Conservation (phyloP, 2,888 invertebrate species). For the Lasioglossum figueresi region DNA sequence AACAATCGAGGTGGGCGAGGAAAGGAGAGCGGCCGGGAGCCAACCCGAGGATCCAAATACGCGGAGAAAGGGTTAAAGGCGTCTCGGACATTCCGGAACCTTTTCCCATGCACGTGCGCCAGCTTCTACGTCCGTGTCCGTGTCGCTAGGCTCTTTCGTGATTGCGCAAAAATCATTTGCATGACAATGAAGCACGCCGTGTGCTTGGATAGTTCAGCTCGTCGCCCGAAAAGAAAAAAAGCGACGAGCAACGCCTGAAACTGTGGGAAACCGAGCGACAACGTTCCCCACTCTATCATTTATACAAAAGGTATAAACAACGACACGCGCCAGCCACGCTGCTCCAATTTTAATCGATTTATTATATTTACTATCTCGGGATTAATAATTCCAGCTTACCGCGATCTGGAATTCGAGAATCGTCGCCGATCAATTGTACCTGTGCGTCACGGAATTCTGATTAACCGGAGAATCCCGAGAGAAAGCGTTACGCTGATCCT, state of each 20-base stretch:
- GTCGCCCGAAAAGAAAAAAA: constrained; percentile 28
- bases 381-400: neutral
- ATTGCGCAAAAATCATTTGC: constrained; percentile 68
- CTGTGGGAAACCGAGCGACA: constrained; percentile 25
- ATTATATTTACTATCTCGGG: neutral
- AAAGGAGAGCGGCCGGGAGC: neutral
- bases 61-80: constrained; percentile 45
- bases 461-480: neutral
- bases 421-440: neutral
- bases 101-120: constrained; percentile 55
- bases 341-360: neutral
- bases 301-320: neutral
- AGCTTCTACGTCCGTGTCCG: neutral
- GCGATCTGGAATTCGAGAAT: neutral
- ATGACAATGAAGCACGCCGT: constrained; percentile 57
- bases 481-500: too few relatives aligned
- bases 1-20: constrained; percentile 12
- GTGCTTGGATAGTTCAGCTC: constrained; percentile 40
- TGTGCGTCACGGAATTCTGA: neutral
- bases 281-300: neutral
- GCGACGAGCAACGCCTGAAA: constrained; percentile 22
- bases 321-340: neutral
- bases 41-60: constrained; percentile 37
- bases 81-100: constrained; percentile 49
- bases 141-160: constrained; percentile 29